These are phyloP conservation scores for Glaucomys volans DNA, from an alignment of 2,113 vertebrate species.

Conservation along the genomic window DNA sequence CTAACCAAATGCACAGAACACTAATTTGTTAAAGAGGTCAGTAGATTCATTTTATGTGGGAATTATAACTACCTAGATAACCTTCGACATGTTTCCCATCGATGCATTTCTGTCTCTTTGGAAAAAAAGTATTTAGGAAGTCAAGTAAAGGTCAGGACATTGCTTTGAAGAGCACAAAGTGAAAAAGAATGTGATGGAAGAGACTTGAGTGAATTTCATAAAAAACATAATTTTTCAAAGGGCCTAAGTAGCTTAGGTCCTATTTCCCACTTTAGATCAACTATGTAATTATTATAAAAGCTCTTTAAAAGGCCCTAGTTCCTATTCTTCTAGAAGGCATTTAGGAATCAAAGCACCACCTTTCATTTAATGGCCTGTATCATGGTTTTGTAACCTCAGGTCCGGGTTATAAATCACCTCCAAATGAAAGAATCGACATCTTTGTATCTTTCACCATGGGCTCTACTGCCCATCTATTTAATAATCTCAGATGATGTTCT, in stretches of 20 bases:
- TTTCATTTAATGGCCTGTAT: not conserved
- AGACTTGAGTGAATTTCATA: not conserved
- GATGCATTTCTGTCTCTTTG: not conserved
- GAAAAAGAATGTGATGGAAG: not conserved
- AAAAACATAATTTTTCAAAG: not conserved
- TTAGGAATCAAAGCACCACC: not conserved
- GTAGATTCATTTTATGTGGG: not conserved
- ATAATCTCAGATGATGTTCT: not conserved
- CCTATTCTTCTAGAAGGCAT: not conserved
- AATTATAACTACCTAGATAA: not conserved
- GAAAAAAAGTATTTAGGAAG: not conserved
- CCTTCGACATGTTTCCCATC: not conserved
- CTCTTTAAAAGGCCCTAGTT: not conserved
- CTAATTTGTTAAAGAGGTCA: not conserved
- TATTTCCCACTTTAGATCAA: not conserved
- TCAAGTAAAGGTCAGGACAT: not conserved
- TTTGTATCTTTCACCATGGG: not conserved
- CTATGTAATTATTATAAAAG: not conserved
- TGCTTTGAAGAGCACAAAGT: not conserved
- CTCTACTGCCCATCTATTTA: not conserved
- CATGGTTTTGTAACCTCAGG: not conserved
- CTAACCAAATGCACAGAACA: not conserved
- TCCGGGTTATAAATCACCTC: not conserved
- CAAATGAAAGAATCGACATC: not conserved
- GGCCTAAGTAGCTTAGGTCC: not conserved